A percentile compares a stretch with the other conserved stretches of the same genome.
Conservation (phyloP, 2,888 invertebrate species). For the Andrena trimmerana region DNA sequence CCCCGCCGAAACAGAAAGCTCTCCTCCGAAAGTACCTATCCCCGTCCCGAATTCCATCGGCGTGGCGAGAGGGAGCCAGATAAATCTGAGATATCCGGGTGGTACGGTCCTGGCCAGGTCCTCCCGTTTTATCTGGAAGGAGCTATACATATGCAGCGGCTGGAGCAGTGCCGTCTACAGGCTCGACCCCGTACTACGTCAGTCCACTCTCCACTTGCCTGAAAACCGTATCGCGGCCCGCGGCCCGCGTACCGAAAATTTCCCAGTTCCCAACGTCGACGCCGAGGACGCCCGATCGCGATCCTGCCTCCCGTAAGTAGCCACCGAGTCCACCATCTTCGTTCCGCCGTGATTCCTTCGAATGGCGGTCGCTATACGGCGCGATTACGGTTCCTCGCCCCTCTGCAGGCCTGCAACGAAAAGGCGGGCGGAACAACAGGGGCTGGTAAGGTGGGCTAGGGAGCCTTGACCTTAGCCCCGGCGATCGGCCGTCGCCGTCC, state of each 20-base stretch:
- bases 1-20: too few species aligned
- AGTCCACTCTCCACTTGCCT: slow-evolving; percentile 78
- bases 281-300: background rate
- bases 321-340: background rate
- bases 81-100: slow-evolving; percentile 9
- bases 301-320: slow-evolving; percentile 31
- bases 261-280: slow-evolving; percentile 9
- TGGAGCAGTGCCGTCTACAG: slow-evolving; percentile 78
- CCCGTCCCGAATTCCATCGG: too few species aligned
- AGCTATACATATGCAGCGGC: slow-evolving; percentile 46
- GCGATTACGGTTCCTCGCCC: too few species aligned
- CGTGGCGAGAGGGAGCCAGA: slow-evolving; percentile 5
- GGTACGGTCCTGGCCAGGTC: slow-evolving; percentile 57
- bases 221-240: slow-evolving; percentile 77
- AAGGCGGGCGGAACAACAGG: background rate
- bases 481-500: slow-evolving; percentile 12
- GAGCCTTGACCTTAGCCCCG: slow-evolving; percentile 54
- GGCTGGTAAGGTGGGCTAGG: slow-evolving; percentile 22
- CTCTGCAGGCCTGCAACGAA: background rate
- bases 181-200: slow-evolving; percentile 75
- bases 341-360: background rate
- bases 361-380: background rate
- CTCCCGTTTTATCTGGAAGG: slow-evolving; percentile 46
- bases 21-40: too few species aligned
- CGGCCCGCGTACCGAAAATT: slow-evolving; percentile 71